Evolutionary conservation across 2,888 invertebrate species (phyloP).

Genomic region (Eristalis intricaria): DNA sequence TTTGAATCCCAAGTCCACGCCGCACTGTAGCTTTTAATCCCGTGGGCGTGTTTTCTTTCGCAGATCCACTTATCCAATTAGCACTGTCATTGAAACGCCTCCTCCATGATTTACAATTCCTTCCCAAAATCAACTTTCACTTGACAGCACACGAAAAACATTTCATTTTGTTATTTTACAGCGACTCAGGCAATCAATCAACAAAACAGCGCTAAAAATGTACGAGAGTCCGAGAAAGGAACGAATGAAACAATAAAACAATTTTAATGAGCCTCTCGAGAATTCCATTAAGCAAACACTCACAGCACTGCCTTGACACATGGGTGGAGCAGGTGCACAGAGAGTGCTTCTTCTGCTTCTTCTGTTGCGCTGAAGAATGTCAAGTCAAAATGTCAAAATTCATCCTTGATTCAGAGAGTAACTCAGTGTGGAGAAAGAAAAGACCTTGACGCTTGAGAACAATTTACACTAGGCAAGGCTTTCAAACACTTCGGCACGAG

Average conservation of each 20-base stretch:
- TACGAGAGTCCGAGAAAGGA: neutral
- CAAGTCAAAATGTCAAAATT: neutral
- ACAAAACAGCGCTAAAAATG: neutral
- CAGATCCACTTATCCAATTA: too few species aligned
- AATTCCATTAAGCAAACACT: neutral
- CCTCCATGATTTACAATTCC: too few species aligned
- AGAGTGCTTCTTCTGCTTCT: neutral
- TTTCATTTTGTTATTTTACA: neutral
- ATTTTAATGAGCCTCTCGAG: slow-evolving; percentile 1
- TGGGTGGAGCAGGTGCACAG: neutral
- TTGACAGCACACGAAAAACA: neutral
- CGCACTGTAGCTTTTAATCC: neutral
- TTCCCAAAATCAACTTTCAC: too few species aligned
- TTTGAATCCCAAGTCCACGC: neutral
- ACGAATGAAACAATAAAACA: neutral
- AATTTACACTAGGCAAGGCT: neutral
- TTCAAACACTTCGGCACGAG: slow-evolving; percentile 5
- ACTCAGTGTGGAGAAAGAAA: neutral
- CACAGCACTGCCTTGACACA: neutral
- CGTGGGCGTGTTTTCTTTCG: too few species aligned
- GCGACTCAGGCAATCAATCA: neutral
- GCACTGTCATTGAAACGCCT: too few species aligned
- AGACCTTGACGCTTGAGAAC: slow-evolving; percentile 10
- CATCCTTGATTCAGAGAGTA: slow-evolving; percentile 8
- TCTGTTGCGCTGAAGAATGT: neutral